Base-by-base conservation (phyloP, 1,140 invertebrate species). In the Bombus waltoni region DNA sequence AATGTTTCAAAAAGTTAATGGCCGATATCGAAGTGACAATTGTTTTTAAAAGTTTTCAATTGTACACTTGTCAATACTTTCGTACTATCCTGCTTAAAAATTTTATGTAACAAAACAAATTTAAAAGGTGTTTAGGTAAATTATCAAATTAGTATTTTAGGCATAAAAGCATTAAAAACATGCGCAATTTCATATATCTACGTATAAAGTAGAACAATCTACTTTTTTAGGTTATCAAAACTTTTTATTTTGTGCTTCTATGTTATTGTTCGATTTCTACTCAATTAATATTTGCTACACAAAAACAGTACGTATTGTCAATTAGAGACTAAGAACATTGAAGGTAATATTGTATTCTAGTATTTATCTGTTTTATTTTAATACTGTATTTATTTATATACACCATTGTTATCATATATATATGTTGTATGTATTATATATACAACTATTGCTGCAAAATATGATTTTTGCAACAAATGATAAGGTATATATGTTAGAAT, bases 311-410 rank as follows among this genome's bases (percentile, higher is more conserved):
- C 4, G n/a, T 65, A 82, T 25, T n/a, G 28, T 8, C 38, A 65
- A 4, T 65, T 74, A 47, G 0, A 22, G 57, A 68, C 11, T 68
- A 25, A 40, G 38, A 53, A 8, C 8, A 32, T 8, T 28, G n/a
- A 65, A 83, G 74, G 74, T 83, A 83, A 78, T 42, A 68, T 82
- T 59, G 44, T 68, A 83, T 35, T 76, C 53, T 32, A 42, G 2
- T 38, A 25, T 32, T 22, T 66, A 9, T 10, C 42, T 76, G 4
- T 8, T 59, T 73, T 13, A 32, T 44, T 9, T 68, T 25, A 47
- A 18, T 25, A 35, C 25, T 15, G 11, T 59, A 11, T 25, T 10
- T 6, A 42, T 32, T 10, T 35, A 28, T 32, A 6, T 22, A 1
- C 6, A 53, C 6, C 6, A 53, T 53, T 53, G 1, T 53, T 22